Conservation (phyloP, 2,888 invertebrate genomes). For the Melinaea menophilus region DNA sequence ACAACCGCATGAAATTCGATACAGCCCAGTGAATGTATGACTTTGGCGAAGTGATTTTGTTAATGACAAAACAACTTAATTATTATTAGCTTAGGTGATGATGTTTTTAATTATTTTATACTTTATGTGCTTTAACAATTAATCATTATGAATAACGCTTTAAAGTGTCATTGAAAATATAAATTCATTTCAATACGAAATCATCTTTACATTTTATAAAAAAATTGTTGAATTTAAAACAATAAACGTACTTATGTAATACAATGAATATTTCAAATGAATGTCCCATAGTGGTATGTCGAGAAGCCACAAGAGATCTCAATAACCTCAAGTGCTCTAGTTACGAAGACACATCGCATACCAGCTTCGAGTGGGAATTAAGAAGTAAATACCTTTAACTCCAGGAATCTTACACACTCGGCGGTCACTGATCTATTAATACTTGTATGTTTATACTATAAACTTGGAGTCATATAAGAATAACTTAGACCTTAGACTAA, state of each 20-base stretch:
- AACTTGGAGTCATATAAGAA: too few species aligned
- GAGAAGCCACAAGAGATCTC: slow-evolving; percentile 34
- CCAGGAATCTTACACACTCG: slow-evolving; percentile 2
- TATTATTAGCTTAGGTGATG: slow-evolving; percentile 12
- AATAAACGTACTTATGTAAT: not conserved
- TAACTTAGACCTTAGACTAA: too few species aligned
- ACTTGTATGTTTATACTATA: not conserved
- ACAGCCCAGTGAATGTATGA: slow-evolving; percentile 24
- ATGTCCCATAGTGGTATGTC: slow-evolving; percentile 14
- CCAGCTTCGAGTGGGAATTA: slow-evolving; percentile 15
- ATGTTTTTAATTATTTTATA: not conserved
- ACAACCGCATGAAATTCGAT: slow-evolving; percentile 40
- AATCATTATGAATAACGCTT: too few species aligned
- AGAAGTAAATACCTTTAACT: slow-evolving; percentile 13
- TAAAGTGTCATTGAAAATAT: too few species aligned
- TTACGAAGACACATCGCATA: slow-evolving; percentile 19
- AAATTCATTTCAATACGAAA: too few species aligned
- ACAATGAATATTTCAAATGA: slow-evolving; percentile 4
- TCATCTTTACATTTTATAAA: too few species aligned
- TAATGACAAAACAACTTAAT: slow-evolving; percentile 27
- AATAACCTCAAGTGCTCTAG: slow-evolving; percentile 31
- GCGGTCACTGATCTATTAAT: not conserved
- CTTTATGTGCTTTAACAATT: too few species aligned
- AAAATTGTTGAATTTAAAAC: not conserved
- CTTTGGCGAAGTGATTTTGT: slow-evolving; percentile 27